Percentiles rank a stretch among this genome's conserved stretches.
Conservation (phyloP, 2,888 invertebrate species). For the Gibbula magus region DNA sequence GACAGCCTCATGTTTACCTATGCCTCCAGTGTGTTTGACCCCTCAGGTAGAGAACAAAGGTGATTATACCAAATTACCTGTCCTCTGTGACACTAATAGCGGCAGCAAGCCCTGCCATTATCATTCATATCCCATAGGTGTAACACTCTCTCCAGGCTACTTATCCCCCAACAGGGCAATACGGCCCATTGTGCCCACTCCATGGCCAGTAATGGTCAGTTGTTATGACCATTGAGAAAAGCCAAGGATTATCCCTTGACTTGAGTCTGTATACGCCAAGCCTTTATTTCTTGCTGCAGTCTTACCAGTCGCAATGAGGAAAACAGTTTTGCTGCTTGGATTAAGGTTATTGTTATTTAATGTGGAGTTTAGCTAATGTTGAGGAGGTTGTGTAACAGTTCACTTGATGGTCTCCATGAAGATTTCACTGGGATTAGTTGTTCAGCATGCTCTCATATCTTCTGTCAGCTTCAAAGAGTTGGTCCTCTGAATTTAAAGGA, state of each 20-base stretch:
- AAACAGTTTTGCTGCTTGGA: not conserved
- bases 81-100: constrained; percentile 16
- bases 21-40: constrained; percentile 7
- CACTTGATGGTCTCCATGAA: not conserved
- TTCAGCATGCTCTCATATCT: not conserved
- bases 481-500: too few relatives aligned
- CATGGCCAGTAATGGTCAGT: constrained; percentile 12
- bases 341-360: not conserved
- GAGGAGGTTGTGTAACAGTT: not conserved
- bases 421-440: not conserved
- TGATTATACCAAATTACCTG: constrained; percentile 16
- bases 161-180: constrained; percentile 1
- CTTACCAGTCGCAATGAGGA: not conserved
- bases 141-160: not conserved
- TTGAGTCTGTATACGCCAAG: not conserved
- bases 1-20: constrained; percentile 5
- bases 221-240: constrained; percentile 4
- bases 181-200: not conserved
- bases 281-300: not conserved
- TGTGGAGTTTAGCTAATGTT: not conserved
- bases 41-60: constrained; percentile 2
- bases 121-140: not conserved
- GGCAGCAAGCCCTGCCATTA: constrained; percentile 4
- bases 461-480: too few relatives aligned
- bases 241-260: not conserved